Evolutionary conservation across 2,797 vertebrate species (phyloP), one percentile per base, ranked within the genome.

Genomic region (Sebastiscus tertius): DNA sequence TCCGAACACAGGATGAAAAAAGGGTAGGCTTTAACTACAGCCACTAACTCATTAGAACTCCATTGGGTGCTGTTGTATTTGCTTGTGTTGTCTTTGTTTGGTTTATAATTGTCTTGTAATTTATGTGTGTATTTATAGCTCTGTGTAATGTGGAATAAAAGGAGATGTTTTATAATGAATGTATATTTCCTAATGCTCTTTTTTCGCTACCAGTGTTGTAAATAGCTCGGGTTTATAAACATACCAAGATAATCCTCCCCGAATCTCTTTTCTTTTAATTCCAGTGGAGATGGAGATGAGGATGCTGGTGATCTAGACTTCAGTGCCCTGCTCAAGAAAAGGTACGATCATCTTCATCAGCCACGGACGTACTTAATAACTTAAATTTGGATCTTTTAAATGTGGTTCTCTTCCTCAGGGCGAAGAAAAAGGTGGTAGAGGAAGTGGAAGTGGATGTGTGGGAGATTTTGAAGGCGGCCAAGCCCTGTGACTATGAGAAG

Each of bases 401-500:
- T 46, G 8, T 42, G 58, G 8, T 27, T 55, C 22, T 60, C 34
- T 55, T 22, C 6, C 63, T 94, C 95, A 94, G 96, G 96, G 78
- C 92, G 92, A 90, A 94, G 62, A 95, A 96, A 7, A 86, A 94
- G 18, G 94, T 31, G 0, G 68, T 61, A 36, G 94, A 96, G 58
- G 96, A 97, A 4, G 96, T 96, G 34, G 97, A 97, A 0, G 96
- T 97, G 36, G 97, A 98, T 1, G 97, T 98, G 24, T 96, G 97
- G 89, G 96, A 97, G 3, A 97, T 98, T 89, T 81, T 98, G 72
- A 97, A 97, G 86, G 92, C 72, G 0, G 97, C 97, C 1, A 97
- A 96, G 85, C 97, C 97, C 62, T 97, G 97, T 7, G 97, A 98
- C 90, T 98, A 96, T 0, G 97, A 98, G 95, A 97, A 94, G 88